A percentile compares a stretch with the other conserved stretches of the same genome.
These are phyloP conservation scores for Dufourea novaeangliae DNA, from an alignment of 1,140 invertebrate species.

Conservation along the genomic window DNA sequence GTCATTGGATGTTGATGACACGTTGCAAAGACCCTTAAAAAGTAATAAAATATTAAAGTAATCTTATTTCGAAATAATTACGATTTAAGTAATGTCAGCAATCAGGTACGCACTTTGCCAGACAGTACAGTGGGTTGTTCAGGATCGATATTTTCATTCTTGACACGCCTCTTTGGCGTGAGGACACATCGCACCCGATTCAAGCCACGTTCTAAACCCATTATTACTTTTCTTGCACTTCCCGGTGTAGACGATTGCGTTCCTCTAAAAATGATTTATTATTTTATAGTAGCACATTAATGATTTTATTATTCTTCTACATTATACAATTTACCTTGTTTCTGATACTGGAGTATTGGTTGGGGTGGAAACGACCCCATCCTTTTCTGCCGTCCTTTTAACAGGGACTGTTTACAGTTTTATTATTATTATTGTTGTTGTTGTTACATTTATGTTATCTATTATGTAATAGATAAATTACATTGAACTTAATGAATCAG, in stretches of 20 bases:
- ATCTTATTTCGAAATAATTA: slow-evolving; percentile 19
- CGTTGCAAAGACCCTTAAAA: slow-evolving; percentile 87
- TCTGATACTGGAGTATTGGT: slow-evolving; percentile 56
- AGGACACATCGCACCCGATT: slow-evolving; percentile 86
- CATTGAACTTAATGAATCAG: background rate
- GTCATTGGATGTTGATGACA: slow-evolving; percentile 86
- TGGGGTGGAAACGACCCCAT: slow-evolving; percentile 63
- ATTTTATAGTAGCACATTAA: background rate
- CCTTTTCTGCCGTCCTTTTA: slow-evolving; percentile 69
- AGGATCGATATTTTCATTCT: slow-evolving; percentile 67
- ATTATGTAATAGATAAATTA: background rate
- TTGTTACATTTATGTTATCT: no score
- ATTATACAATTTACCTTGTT: slow-evolving; percentile 56
- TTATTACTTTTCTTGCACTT: slow-evolving; percentile 84
- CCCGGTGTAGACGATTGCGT: slow-evolving; percentile 75
- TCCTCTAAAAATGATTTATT: slow-evolving; percentile 56
- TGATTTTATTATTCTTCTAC: slow-evolving; percentile 14
- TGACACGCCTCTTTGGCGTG: slow-evolving; percentile 84
- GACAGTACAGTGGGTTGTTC: slow-evolving; percentile 78
- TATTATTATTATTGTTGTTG: background rate
- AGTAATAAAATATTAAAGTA: slow-evolving; percentile 52
- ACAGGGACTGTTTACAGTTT: slow-evolving; percentile 67
- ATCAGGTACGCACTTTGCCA: slow-evolving; percentile 75
- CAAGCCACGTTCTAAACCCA: slow-evolving; percentile 88
- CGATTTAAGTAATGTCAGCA: background rate